Base-by-base conservation (phyloP, 2,113 vertebrate genomes). In the Cariama cristata region DNA sequence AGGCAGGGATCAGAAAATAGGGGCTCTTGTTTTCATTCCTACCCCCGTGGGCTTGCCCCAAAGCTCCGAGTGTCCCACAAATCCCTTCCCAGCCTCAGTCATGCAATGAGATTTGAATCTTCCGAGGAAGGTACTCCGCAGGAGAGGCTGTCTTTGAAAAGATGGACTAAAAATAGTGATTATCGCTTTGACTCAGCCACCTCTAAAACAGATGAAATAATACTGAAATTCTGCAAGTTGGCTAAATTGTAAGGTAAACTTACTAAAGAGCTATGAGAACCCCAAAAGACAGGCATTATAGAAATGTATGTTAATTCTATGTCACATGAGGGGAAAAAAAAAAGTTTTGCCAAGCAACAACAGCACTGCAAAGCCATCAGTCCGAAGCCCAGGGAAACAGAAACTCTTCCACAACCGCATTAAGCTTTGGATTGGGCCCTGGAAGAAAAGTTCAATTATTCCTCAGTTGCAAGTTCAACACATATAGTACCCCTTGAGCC, bases 401-500 rank as follows among this genome's bases (percentile, higher is more conserved):
- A 72, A 95, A 88, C 42, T 50, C 72, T 52, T 84, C 86, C 60
- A 50, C 47, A 58, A 11, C 27, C 59, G 75, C 77, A 35, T 32
- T 80, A 58, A 77, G 24, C 18, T 72, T 79, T 59, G 79, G 45
- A 52, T 63, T 21, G 32, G 55, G 72, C 60, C 80, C 30, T 87
- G 38, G n/a, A 85, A 73, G 45, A 88, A n/a, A 93, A 56, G 12
- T 69, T 66, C 18, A 60, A 8, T 80, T 92, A 75, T 35, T 81
- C 49, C 77, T 68, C 14, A 26, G 60, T 69, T 62, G 27, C 26
- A 42, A 44, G 2, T n/a, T 38, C 33, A 45, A 64, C 1, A 0
- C 14, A 49, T 11, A 17, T 1, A 42, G 11, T 5, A 55, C 0
- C 0, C 12, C 23, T 64, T 14, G 19, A 75, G 83, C 28, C 22